Conservation (phyloP, 1,140 invertebrate species). For the Conus betulinus region DNA sequence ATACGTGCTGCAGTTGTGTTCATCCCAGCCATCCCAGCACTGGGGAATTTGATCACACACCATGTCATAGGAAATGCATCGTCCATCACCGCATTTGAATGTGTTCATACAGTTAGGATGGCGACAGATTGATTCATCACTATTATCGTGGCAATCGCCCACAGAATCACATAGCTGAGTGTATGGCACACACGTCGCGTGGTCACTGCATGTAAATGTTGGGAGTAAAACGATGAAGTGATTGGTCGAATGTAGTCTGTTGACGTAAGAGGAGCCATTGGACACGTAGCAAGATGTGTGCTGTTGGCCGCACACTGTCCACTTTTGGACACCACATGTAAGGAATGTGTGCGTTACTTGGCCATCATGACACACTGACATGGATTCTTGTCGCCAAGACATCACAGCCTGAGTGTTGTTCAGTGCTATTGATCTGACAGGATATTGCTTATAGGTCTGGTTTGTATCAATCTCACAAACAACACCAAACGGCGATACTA, state of each 20-base stretch:
- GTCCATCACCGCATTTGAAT: background rate
- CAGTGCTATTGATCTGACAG: too few relatives aligned
- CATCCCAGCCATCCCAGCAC: conserved; percentile 14
- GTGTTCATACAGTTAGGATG: background rate
- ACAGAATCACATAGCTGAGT: background rate
- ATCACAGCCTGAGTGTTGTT: conserved; percentile 43
- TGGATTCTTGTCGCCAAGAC: conserved; percentile 49
- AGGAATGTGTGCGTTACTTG: background rate
- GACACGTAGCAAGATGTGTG: conserved; percentile 9
- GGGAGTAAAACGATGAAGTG: background rate
- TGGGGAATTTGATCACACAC: background rate
- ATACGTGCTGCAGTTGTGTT: conserved; percentile 33
- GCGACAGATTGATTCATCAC: background rate
- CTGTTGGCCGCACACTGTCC: background rate
- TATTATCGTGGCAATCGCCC: background rate
- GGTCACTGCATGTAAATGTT: background rate
- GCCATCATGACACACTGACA: background rate
- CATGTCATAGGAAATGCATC: background rate
- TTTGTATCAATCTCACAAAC: too few relatives aligned
- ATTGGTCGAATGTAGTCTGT: too few relatives aligned
- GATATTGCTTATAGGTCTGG: too few relatives aligned
- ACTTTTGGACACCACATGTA: background rate
- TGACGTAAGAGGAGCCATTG: background rate
- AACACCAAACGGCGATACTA: too few relatives aligned
- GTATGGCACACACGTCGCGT: background rate